Conservation (phyloP, 2,888 invertebrate species). For the Apotomis turbidana region DNA sequence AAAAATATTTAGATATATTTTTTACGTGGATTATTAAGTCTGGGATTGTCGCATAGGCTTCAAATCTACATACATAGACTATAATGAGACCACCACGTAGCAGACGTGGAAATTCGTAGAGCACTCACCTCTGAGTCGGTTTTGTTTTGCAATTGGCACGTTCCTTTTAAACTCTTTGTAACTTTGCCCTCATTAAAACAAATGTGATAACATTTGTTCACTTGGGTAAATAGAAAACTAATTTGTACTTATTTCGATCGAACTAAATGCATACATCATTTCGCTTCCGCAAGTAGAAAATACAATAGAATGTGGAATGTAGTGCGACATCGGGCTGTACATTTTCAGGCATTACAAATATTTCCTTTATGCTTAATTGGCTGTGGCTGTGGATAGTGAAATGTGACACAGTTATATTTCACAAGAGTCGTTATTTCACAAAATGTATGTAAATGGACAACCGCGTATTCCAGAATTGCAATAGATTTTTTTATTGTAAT, state of each 20-base stretch:
- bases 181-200: constrained; percentile 51
- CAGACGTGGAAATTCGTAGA: constrained; percentile 14
- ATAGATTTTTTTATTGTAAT: too few species aligned
- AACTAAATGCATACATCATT: constrained; percentile 43
- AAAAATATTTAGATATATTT: too few species aligned
- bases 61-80: constrained; percentile 4
- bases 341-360: constrained; percentile 25
- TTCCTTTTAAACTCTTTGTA: constrained; percentile 31
- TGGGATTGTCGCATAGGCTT: background rate
- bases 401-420: constrained; percentile 3
- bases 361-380: constrained; percentile 19
- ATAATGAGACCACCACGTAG: constrained; percentile 35
- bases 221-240: constrained; percentile 50
- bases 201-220: constrained; percentile 50
- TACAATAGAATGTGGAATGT: constrained; percentile 21
- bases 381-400: constrained; percentile 2
- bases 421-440: background rate
- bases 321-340: background rate
- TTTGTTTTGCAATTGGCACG: constrained; percentile 36
- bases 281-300: constrained; percentile 19
- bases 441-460: background rate
- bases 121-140: constrained; percentile 26
- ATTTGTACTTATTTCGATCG: constrained; percentile 50
- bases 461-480: background rate
- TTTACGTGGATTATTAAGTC: too few species aligned